Percentiles rank a stretch among this genome's conserved stretches.
phyloP scores from a whole-genome alignment of 2,888 invertebrate genomes.

The Drosophila recens region DNA sequence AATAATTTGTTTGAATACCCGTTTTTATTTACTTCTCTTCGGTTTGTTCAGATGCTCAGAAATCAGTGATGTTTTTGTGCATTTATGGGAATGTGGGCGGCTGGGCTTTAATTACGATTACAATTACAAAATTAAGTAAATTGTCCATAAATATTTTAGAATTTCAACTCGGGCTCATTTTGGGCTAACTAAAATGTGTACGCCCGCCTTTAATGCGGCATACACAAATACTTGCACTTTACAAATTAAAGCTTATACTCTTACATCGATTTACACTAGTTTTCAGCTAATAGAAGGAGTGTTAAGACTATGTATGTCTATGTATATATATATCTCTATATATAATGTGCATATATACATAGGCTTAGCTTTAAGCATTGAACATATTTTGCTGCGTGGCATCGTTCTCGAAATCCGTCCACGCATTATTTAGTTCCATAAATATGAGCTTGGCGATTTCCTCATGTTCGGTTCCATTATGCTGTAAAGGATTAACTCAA shows the following conservation, averaged over 20 bases:
- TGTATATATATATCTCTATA: conserved; percentile 30
- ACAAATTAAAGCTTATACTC: conserved; percentile 64
- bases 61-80: conserved; percentile 27
- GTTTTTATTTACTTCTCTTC: conserved; percentile 13
- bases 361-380: conserved; percentile 79
- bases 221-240: conserved; percentile 58
- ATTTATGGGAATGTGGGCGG: conserved; percentile 59
- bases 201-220: conserved; percentile 27
- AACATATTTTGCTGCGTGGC: conserved; percentile 92
- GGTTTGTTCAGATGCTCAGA: not conserved
- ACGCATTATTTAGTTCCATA: conserved; percentile 99
- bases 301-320: conserved; percentile 38
- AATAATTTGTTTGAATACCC: conserved; percentile 31
- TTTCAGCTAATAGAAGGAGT: conserved; percentile 60
- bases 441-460: conserved; percentile 98
- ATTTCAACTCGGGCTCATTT: conserved; percentile 61
- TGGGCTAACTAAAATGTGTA: conserved; percentile 57
- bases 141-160: conserved; percentile 73
- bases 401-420: conserved; percentile 96
- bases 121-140: conserved; percentile 79
- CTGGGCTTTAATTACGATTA: conserved; percentile 21
- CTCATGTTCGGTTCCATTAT: conserved; percentile 96
- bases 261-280: conserved; percentile 62
- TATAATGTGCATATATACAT: conserved; percentile 30
- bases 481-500: conserved; percentile 88